Evolutionary conservation across 2,888 invertebrate species (phyloP).

Genomic region (Lathronympha strigana): DNA sequence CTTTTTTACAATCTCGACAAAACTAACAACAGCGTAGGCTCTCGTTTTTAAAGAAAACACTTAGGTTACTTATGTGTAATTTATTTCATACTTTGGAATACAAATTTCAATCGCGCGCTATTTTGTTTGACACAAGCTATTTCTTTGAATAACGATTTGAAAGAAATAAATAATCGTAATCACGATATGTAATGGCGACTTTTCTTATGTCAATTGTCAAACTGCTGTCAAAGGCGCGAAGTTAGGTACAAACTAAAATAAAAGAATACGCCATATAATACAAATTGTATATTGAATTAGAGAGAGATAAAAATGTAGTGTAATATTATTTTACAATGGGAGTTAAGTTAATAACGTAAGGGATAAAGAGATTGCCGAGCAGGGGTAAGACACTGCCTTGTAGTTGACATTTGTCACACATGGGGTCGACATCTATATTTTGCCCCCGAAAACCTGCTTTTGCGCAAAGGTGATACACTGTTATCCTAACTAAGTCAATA

Average conservation of each 20-base stretch:
- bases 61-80: conserved; percentile 30
- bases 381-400: no score
- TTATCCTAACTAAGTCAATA: no score
- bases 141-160: conserved; percentile 58
- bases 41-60: neutral
- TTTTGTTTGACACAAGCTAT: conserved; percentile 67
- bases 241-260: conserved; percentile 1
- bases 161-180: conserved; percentile 46
- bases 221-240: conserved; percentile 13
- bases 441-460: no score
- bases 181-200: conserved; percentile 67
- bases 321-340: neutral
- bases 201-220: conserved; percentile 42
- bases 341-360: no score
- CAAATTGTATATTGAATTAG: neutral
- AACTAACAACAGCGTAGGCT: conserved; percentile 21
- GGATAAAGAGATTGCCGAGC: no score
- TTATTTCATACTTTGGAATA: conserved; percentile 29
- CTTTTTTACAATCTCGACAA: neutral
- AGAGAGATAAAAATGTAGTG: neutral
- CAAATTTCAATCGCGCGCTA: conserved; percentile 56
- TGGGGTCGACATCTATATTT: no score
- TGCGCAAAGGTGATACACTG: no score
- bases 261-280: neutral
- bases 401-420: no score